Conservation (phyloP, 2,888 invertebrate genomes). For the Eilema caniola region DNA sequence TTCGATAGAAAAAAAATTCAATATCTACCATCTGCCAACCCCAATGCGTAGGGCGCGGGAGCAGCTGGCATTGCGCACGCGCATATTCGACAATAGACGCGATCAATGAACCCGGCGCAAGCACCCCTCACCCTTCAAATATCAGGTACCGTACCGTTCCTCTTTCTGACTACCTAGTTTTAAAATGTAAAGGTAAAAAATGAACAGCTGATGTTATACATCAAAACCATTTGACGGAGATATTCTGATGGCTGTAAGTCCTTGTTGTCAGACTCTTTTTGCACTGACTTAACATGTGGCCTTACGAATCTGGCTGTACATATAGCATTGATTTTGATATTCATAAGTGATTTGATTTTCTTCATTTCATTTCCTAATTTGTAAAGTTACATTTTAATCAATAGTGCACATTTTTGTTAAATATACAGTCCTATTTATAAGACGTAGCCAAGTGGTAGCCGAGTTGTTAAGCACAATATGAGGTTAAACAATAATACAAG, state of each 20-base stretch:
- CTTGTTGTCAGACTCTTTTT: background rate
- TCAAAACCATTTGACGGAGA: background rate
- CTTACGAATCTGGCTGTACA: background rate
- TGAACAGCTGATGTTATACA: slow-evolving; percentile 42
- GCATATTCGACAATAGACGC: slow-evolving; percentile 75
- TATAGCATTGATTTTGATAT: background rate
- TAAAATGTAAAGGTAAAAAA: slow-evolving; percentile 27
- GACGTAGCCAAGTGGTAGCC: too few species aligned
- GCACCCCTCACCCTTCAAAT: slow-evolving; percentile 66
- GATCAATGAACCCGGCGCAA: slow-evolving; percentile 79
- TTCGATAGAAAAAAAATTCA: slow-evolving; percentile 54
- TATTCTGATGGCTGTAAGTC: background rate
- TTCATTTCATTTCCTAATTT: too few species aligned
- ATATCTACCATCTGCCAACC: slow-evolving; percentile 75
- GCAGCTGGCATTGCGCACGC: slow-evolving; percentile 80
- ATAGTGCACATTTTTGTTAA: too few species aligned
- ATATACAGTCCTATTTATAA: too few species aligned
- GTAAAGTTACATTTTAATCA: too few species aligned
- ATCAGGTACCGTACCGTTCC: slow-evolving; percentile 64
- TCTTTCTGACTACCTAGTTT: slow-evolving; percentile 39
- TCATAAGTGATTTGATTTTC: background rate
- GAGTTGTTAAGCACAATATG: too few species aligned
- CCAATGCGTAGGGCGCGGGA: slow-evolving; percentile 64
- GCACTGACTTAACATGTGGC: background rate
- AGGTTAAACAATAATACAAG: too few species aligned